phyloP scores from a whole-genome alignment of 2,888 invertebrate species.

The Leucophenga montana region DNA sequence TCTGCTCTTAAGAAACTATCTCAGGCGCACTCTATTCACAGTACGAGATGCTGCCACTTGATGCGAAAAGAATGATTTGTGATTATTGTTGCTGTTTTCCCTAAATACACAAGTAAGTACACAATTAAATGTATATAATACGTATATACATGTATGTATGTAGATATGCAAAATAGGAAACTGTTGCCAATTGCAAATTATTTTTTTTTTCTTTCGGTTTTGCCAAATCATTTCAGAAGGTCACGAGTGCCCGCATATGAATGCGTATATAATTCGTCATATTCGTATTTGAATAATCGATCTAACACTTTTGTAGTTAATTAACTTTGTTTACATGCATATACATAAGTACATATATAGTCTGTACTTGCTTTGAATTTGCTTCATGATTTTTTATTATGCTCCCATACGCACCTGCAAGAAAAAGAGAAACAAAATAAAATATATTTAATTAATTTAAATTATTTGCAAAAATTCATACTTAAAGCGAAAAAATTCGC shows the following conservation, averaged over 20 bases:
- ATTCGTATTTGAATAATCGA: no score
- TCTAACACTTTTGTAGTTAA: neutral
- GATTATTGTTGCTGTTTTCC: conserved; percentile 48
- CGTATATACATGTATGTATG: conserved; percentile 36
- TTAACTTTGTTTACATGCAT: neutral
- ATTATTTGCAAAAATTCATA: neutral
- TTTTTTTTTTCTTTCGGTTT: conserved; percentile 10
- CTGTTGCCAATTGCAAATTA: neutral
- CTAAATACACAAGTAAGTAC: conserved; percentile 43
- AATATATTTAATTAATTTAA: conserved; percentile 17
- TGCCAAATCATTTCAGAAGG: conserved; percentile 29
- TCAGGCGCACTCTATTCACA: neutral
- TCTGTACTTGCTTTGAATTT: conserved; percentile 33
- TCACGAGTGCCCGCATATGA: conserved; percentile 31
- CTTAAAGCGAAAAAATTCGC: neutral
- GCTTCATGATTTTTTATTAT: conserved; percentile 12
- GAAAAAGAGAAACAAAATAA: conserved; percentile 15
- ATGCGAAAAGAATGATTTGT: neutral
- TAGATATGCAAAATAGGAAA: no score
- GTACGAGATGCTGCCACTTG: neutral
- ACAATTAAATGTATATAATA: no score
- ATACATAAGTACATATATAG: neutral
- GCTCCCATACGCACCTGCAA: conserved; percentile 45
- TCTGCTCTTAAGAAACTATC: conserved; percentile 44
- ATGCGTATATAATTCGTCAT: neutral